Evolutionary conservation across 2,113 vertebrate species (phyloP), one percentile per base, ranked within the genome.

Genomic region (Ochotona princeps): DNA sequence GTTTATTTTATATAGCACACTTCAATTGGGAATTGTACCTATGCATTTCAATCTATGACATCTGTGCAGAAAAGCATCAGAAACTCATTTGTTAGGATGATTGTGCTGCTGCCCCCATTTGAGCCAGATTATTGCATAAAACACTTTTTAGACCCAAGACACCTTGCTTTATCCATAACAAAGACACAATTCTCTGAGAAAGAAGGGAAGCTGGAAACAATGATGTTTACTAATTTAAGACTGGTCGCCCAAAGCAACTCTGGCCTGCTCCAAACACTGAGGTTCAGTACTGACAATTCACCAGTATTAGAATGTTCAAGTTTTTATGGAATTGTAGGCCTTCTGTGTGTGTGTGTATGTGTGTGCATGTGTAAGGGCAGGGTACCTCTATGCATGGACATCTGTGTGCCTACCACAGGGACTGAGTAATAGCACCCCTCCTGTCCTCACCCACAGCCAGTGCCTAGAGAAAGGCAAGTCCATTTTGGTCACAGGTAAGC

Each of bases 41-140:
- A 30, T 81, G 97, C 97, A 87, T 95, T 97, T 97, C 96, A 96
- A 98, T 96, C 96, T 96, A 92, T 94, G 96, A 89, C 95, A 97
- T 97, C 97, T 90, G 97, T 95, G 94, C 97, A 96, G 95, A 96
- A 97, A 95, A 97, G 90, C 75, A 96, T 2, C 82, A 1, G 94
- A 95, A 97, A 96, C 89, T 92, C 93, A 94, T 75, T 63, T 92
- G 94, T 98, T 95, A 97, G 96, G 95, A 97, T 98, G 99, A 99
- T 98, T 99, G 98, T 99, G 98, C 99, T 98, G 98, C 98, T 98
- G 98, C 98, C 96, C 35, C 75, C 97, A 98, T 97, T 97, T 94
- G 96, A 95, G 96, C 54, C 14, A 97, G 87, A 98, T 98, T 97
- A 98, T 96, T 87, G 76, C 98, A 98, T 96, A 98, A 98, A 98